Evolutionary conservation across 1,140 invertebrate species (phyloP).

Genomic region (Lysiphlebus fabarum): DNA sequence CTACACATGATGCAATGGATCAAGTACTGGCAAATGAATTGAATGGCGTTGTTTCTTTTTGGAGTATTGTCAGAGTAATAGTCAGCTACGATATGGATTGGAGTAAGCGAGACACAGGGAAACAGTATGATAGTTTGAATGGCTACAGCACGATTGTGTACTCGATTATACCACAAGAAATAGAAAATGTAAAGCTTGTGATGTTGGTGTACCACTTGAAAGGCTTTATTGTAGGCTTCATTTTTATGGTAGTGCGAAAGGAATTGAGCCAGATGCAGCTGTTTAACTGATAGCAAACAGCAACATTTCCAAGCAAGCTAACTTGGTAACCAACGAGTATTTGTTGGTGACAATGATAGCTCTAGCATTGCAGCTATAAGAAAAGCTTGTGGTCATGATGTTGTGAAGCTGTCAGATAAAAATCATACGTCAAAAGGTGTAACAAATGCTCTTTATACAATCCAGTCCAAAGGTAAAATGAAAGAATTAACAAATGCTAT

Average conservation of each 20-base stretch:
- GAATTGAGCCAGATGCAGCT: constrained; percentile 14
- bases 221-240: neutral
- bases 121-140: constrained; percentile 11
- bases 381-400: neutral
- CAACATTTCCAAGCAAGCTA: neutral
- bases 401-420: constrained; percentile 5
- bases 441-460: constrained; percentile 5
- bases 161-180: constrained; percentile 8
- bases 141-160: constrained; percentile 15
- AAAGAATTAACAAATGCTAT: neutral
- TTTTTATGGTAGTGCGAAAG: constrained; percentile 13
- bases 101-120: constrained; percentile 6
- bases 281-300: constrained; percentile 2
- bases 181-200: constrained; percentile 10
- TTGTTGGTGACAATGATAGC: constrained; percentile 14
- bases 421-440: constrained; percentile 12
- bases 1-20: too few species aligned
- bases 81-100: constrained; percentile 17
- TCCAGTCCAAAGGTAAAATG: neutral
- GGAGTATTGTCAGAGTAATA: neutral
- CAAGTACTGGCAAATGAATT: too few species aligned
- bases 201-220: neutral
- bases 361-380: constrained; percentile 7
- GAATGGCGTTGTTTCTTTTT: too few species aligned
- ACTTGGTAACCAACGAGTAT: constrained; percentile 14